Conservation (phyloP, 2,113 vertebrate species). For the Gallinago paraguaiae region DNA sequence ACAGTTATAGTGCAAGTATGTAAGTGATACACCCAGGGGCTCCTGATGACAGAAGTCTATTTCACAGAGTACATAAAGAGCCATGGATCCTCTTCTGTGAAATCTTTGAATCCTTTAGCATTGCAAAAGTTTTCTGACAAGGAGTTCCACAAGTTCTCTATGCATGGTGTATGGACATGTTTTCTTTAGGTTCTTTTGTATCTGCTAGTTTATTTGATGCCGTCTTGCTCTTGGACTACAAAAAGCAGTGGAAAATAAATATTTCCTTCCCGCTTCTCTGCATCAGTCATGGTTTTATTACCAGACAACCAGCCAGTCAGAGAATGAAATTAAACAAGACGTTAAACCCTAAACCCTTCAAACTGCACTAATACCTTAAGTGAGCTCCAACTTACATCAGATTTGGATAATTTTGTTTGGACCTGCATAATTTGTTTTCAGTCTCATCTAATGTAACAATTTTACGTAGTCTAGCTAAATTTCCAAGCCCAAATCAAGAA, state of each 20-base stretch:
- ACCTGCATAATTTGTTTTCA: neutral
- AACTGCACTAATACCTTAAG: neutral
- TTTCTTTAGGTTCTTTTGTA: neutral
- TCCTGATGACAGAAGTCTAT: neutral
- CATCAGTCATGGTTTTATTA: neutral
- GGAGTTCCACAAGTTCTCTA: neutral
- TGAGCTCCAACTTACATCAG: neutral
- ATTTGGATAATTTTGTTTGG: neutral
- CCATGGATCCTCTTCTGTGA: neutral
- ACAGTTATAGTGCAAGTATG: neutral
- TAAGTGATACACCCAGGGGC: no score
- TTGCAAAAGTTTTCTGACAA: neutral
- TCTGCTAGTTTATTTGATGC: neutral
- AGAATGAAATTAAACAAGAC: neutral
- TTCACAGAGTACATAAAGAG: neutral
- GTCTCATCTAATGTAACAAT: neutral
- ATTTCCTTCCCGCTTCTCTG: neutral
- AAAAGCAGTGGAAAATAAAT: neutral
- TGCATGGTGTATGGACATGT: accelerated
- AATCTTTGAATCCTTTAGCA: neutral
- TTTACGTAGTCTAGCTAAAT: neutral
- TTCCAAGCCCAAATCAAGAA: neutral
- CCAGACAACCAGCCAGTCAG: neutral
- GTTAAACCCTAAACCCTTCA: neutral
- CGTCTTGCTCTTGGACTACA: neutral